Percentiles rank a stretch among this genome's conserved stretches.
Conservation (phyloP, 2,113 vertebrate genomes). For the Gymnocephalus cernua region DNA sequence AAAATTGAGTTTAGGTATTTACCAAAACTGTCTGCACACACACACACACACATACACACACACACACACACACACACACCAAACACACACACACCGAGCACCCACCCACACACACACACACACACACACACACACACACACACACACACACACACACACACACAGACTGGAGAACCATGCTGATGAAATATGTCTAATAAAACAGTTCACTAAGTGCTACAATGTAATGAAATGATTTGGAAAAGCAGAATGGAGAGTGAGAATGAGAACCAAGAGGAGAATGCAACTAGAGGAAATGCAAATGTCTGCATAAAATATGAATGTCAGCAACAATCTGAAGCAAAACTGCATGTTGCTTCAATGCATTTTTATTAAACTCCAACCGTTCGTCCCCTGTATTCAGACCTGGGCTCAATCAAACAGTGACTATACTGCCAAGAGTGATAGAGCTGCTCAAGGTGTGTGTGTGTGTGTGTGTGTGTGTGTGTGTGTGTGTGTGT, state of each 20-base stretch:
- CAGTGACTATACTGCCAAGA: conserved; percentile 44
- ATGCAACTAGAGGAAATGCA: conserved; percentile 7
- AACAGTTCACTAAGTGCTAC: conserved; percentile 36
- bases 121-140: too few species aligned
- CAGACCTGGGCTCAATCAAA: conserved; percentile 62
- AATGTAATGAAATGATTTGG: conserved; percentile 21
- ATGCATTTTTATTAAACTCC: conserved; percentile 24
- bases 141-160: conserved; percentile 9
- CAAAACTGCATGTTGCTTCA: conserved; percentile 20
- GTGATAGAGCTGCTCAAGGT: conserved; percentile 47
- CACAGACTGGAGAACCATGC: conserved; percentile 47
- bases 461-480: conserved; percentile 45
- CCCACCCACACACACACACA: conserved; percentile 1
- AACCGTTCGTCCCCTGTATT: conserved; percentile 29
- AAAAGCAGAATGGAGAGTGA: not conserved
- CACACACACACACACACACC: conserved; percentile 9
- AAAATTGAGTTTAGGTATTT: conserved; percentile 74
- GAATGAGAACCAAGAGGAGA: not conserved
- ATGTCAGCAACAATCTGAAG: conserved; percentile 22
- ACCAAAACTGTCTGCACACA: conserved; percentile 23
- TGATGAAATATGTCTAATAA: conserved; percentile 62
- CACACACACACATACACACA: too few species aligned
- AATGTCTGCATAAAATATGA: conserved; percentile 11
- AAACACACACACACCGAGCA: not conserved
- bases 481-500: conserved; percentile 42